Conservation (phyloP, 2,797 vertebrate species). For the Balearica regulorum region DNA sequence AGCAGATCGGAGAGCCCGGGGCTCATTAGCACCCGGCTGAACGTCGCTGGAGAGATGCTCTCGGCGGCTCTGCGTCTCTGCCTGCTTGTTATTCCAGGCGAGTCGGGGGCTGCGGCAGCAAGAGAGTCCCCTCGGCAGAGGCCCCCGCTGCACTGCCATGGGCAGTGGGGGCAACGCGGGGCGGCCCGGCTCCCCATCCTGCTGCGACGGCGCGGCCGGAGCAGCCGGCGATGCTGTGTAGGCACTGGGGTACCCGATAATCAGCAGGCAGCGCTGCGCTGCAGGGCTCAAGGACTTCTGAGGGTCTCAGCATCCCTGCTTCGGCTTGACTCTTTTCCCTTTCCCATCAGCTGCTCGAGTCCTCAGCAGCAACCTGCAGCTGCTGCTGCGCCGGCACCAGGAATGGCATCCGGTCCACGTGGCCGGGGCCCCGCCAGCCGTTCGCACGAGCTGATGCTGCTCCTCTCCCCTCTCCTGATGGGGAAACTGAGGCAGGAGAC, state of each 20-base stretch:
- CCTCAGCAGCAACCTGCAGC: background rate
- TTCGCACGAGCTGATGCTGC: background rate
- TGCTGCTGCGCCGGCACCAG: fast-evolving
- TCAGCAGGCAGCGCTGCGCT: background rate
- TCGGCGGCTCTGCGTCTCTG: background rate
- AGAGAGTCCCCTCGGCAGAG: background rate
- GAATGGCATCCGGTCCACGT: fast-evolving
- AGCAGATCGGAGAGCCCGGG: background rate
- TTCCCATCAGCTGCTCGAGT: background rate
- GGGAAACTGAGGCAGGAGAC: background rate
- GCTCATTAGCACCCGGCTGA: background rate
- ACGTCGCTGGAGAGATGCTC: background rate
- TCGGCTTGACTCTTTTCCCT: background rate
- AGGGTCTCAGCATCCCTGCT: slow-evolving; percentile 42
- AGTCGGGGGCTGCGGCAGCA: slow-evolving; percentile 34
- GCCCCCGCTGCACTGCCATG: background rate
- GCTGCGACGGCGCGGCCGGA: fast-evolving
- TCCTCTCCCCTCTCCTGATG: background rate
- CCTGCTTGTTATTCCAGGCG: slow-evolving; percentile 50
- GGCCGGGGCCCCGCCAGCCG: fast-evolving
- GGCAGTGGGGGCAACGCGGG: background rate
- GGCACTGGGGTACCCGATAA: background rate
- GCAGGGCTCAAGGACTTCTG: slow-evolving; percentile 65
- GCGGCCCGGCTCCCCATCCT: background rate
- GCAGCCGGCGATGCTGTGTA: background rate